These are phyloP conservation scores for Luidia sarsii DNA, from an alignment of 53 echinoderm and acorn worm genomes.

Conservation along the genomic window DNA sequence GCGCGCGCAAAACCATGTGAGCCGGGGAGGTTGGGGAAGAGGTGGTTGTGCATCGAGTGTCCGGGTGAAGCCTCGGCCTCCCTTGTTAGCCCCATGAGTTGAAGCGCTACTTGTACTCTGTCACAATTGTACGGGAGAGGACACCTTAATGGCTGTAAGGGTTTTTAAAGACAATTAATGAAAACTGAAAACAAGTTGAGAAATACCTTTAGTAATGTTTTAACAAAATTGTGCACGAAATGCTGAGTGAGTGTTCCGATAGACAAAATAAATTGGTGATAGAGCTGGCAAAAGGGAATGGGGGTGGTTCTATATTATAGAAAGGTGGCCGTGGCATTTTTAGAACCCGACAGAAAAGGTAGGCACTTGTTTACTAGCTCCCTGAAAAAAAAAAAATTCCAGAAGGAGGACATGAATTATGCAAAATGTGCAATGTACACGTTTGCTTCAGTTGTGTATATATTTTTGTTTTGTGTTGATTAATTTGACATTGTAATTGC, in stretches of 20 bases:
- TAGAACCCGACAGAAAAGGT: conserved; percentile 1
- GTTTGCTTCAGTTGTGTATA: conserved; percentile 5
- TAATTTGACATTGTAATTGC: not conserved
- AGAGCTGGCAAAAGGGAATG: too few relatives aligned
- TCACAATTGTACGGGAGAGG: too few relatives aligned
- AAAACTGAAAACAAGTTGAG: not conserved
- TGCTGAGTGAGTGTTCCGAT: conserved; percentile 1
- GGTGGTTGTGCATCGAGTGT: too few relatives aligned
- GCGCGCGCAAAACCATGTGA: too few relatives aligned
- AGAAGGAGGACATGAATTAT: not conserved
- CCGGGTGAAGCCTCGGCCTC: too few relatives aligned
- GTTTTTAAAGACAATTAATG: not conserved
- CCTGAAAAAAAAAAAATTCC: conserved; percentile 12
- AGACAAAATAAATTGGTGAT: conserved; percentile 5
- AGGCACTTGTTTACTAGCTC: not conserved
- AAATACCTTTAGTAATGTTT: conserved; percentile 9
- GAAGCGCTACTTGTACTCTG: too few relatives aligned
- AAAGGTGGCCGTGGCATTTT: not conserved
- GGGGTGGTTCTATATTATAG: too few relatives aligned
- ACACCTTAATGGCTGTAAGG: too few relatives aligned
- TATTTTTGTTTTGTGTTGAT: not conserved
- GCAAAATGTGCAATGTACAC: too few relatives aligned
- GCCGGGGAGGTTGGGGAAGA: too few relatives aligned
- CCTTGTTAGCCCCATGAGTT: too few relatives aligned
- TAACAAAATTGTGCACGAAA: conserved; percentile 30